These are phyloP conservation scores for Nanger granti DNA, from an alignment of 2,113 vertebrate genomes.

Conservation along the genomic window DNA sequence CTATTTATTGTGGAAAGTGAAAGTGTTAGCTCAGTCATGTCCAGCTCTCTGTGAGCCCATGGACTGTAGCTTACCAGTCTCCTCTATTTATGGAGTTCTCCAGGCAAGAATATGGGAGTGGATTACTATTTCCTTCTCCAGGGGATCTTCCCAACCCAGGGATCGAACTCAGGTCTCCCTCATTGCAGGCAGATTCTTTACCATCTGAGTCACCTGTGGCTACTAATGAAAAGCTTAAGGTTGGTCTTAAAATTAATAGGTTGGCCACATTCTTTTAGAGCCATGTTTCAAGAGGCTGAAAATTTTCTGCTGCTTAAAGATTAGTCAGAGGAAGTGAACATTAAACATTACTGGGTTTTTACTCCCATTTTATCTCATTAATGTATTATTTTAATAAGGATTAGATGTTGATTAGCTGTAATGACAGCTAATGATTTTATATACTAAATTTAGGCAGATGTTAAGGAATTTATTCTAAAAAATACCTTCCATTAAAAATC, in stretches of 20 bases:
- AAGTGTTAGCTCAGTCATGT: not conserved
- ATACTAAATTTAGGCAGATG: slow-evolving; percentile 85
- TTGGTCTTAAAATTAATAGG: not conserved
- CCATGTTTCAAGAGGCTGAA: slow-evolving; percentile 41
- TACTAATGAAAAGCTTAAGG: not conserved
- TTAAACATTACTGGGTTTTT: slow-evolving; percentile 74
- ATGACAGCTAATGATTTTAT: slow-evolving; percentile 83
- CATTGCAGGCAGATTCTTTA: not conserved
- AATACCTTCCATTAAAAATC: slow-evolving; percentile 79
- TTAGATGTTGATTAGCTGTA: slow-evolving; percentile 83
- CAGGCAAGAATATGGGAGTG: not conserved
- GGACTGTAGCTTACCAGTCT: not conserved
- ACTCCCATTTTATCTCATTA: slow-evolving; percentile 74
- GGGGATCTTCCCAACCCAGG: not conserved
- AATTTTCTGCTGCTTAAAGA: slow-evolving; percentile 57
- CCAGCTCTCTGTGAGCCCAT: not conserved
- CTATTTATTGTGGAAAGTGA: not conserved
- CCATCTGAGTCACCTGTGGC: not conserved
- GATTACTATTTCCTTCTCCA: not conserved
- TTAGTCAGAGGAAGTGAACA: slow-evolving; percentile 76
- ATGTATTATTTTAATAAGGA: slow-evolving; percentile 80
- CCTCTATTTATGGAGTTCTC: not conserved
- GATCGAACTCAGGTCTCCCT: not conserved
- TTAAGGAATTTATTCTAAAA: slow-evolving; percentile 82
- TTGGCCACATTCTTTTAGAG: not conserved